Percentiles rank a stretch among this genome's conserved stretches.
These are phyloP conservation scores for Pycnonotus jocosus DNA, from an alignment of 2,113 vertebrate species.

Conservation along the genomic window DNA sequence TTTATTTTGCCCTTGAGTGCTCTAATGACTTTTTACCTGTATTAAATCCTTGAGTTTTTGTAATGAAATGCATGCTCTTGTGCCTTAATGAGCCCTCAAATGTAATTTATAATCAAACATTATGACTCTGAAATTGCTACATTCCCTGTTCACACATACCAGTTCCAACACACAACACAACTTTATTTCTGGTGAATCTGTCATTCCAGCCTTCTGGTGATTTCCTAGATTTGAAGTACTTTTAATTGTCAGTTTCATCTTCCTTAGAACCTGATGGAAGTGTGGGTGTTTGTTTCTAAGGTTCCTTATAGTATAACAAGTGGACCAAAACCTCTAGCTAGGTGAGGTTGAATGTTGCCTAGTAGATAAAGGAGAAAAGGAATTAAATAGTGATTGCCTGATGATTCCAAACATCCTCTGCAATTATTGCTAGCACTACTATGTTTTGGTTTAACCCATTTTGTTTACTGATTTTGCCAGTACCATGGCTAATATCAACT, in stretches of 20 bases:
- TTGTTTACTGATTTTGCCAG: not conserved
- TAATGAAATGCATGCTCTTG: constrained; percentile 36
- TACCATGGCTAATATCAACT: fast-evolving
- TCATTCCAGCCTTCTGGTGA: not conserved
- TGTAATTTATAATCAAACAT: constrained; percentile 34
- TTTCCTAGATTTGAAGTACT: not conserved
- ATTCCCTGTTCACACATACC: not conserved
- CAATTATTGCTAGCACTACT: not conserved
- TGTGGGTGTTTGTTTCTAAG: not conserved
- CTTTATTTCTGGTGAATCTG: not conserved
- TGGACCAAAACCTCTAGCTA: not conserved
- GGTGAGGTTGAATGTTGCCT: not conserved
- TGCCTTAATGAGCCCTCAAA: constrained; percentile 25
- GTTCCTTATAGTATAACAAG: not conserved
- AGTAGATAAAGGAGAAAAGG: not conserved
- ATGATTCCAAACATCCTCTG: not conserved
- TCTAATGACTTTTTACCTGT: constrained; percentile 41
- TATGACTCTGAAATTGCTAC: constrained; percentile 7
- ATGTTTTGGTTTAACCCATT: not conserved
- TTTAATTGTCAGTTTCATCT: not conserved
- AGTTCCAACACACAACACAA: not conserved
- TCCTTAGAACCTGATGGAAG: not conserved
- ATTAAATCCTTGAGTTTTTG: constrained; percentile 24
- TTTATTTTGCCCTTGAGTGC: constrained; percentile 15
- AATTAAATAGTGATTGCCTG: not conserved